Percentiles rank a stretch among this genome's conserved stretches.
Conservation (phyloP, 2,113 vertebrate species). For the Calyptomena viridis region DNA sequence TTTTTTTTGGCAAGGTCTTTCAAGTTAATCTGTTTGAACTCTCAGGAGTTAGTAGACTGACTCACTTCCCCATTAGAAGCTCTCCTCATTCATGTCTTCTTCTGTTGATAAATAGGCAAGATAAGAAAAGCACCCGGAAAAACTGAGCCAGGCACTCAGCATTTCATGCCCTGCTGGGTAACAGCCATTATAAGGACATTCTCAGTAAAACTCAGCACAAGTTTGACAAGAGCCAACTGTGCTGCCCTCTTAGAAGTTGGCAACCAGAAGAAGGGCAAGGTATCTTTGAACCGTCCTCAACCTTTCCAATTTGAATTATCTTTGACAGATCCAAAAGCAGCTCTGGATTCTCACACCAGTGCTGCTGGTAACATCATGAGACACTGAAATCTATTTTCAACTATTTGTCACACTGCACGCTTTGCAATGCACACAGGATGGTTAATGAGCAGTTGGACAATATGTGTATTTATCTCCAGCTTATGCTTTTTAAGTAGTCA, state of each 20-base stretch:
- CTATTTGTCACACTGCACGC: background rate
- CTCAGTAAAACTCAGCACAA: background rate
- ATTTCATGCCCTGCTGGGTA: background rate
- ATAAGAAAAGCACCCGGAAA: background rate
- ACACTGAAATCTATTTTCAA: slow-evolving; percentile 18
- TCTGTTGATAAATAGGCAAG: slow-evolving; percentile 1
- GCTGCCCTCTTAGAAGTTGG: background rate
- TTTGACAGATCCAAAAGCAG: slow-evolving; percentile 46
- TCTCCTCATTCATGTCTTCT: slow-evolving; percentile 18
- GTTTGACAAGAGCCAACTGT: background rate
- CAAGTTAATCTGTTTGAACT: slow-evolving; percentile 9
- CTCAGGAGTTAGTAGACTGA: background rate
- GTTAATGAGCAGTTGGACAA: background rate
- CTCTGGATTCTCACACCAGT: slow-evolving; percentile 40
- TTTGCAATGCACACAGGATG: background rate
- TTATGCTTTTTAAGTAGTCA: background rate
- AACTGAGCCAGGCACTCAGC: background rate
- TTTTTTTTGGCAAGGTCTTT: background rate
- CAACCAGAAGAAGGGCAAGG: background rate
- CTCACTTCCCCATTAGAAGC: background rate
- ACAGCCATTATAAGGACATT: background rate
- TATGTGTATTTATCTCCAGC: background rate
- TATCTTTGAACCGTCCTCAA: slow-evolving; percentile 41
- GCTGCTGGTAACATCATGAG: background rate
- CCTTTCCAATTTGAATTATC: slow-evolving; percentile 20